Conservation (phyloP, 2,113 vertebrate genomes). For the Labeo rohita region DNA sequence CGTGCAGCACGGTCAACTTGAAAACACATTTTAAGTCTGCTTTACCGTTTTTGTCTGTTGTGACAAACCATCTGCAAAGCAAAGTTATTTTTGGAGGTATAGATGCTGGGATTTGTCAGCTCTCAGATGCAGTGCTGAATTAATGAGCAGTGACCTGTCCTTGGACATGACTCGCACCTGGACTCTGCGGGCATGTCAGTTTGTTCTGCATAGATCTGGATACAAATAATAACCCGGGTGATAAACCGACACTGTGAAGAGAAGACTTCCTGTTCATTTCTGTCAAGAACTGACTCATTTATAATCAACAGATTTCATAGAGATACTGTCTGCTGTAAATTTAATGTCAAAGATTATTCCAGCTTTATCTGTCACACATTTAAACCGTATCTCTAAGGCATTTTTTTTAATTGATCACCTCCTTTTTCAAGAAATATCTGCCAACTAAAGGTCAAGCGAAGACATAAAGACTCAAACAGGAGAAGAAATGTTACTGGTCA, state of each 20-base stretch:
- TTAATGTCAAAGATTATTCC: background rate
- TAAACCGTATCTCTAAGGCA: background rate
- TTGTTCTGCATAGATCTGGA: slow-evolving; percentile 12
- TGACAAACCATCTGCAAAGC: slow-evolving; percentile 18
- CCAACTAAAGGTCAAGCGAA: background rate
- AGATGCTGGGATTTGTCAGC: slow-evolving; percentile 14
- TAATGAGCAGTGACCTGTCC: slow-evolving; percentile 37
- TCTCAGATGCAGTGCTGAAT: slow-evolving; percentile 18
- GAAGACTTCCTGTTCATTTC: background rate
- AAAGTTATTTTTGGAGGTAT: slow-evolving; percentile 12
- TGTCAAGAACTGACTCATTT: background rate
- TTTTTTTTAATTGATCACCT: background rate
- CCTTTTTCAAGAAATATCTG: background rate
- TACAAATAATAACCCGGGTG: background rate
- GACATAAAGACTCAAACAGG: background rate
- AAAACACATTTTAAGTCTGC: background rate
- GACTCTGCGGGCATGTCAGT: slow-evolving; percentile 27
- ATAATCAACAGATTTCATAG: background rate
- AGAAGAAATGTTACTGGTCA: background rate
- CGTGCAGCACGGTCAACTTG: background rate
- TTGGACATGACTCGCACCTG: slow-evolving; percentile 21
- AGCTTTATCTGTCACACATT: background rate
- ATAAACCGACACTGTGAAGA: background rate
- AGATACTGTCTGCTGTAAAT: background rate
- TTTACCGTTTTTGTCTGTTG: background rate